A percentile compares a stretch with the other conserved stretches of the same genome.
Conservation (phyloP, 2,888 invertebrate genomes). For the Arenicola marina region DNA sequence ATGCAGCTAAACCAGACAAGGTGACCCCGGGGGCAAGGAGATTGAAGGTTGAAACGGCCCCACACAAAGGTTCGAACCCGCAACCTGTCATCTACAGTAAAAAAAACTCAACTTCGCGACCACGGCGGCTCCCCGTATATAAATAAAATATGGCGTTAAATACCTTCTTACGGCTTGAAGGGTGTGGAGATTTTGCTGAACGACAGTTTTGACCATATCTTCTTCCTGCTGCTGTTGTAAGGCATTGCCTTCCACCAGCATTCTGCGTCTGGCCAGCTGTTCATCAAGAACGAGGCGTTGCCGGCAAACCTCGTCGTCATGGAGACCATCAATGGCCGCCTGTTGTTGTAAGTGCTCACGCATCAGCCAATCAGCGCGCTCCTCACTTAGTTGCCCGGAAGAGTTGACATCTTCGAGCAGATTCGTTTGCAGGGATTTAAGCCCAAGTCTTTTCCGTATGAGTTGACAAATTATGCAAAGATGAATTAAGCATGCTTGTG, state of each 20-base stretch:
- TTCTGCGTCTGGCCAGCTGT: conserved; percentile 49
- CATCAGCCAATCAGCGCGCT: conserved; percentile 55
- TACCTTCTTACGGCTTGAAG: conserved; percentile 51
- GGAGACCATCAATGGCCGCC: conserved; percentile 41
- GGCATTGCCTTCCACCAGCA: conserved; percentile 45
- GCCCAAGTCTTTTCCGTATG: conserved; percentile 47
- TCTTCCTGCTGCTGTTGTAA: conserved; percentile 47
- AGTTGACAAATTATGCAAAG: too few species aligned
- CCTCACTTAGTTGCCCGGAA: conserved; percentile 40
- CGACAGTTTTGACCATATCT: conserved; percentile 49
- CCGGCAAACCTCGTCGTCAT: conserved; percentile 55
- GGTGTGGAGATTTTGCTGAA: conserved; percentile 43
- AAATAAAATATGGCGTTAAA: too few species aligned
- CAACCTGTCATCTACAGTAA: too few species aligned
- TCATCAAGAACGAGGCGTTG: conserved; percentile 56
- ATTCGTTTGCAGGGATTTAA: conserved; percentile 49
- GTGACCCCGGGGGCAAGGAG: too few species aligned
- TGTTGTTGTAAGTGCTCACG: conserved; percentile 33
- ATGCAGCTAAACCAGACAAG: too few species aligned
- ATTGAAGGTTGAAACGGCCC: too few species aligned
- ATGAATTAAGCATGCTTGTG: too few species aligned
- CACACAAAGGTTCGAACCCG: too few species aligned
- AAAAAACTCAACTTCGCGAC: too few species aligned
- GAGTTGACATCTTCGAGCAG: conserved; percentile 40
- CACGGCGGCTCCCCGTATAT: too few species aligned